A percentile compares a stretch with the other conserved stretches of the same genome.
Conservation (phyloP, 2,113 vertebrate genomes). For the Lophotis ruficrista region DNA sequence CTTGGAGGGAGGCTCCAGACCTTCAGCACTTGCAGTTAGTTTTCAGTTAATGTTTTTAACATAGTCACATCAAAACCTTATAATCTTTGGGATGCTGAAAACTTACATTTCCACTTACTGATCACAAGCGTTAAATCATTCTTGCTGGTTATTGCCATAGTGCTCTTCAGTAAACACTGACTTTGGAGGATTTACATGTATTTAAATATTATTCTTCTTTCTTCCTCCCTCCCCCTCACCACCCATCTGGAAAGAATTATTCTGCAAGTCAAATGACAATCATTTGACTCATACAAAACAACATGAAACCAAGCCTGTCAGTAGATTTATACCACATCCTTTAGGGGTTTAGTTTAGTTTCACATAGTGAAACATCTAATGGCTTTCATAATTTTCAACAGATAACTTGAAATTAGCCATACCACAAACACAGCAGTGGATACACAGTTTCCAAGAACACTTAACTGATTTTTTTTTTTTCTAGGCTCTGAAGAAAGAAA, state of each 20-base stretch:
- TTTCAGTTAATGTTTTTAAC: neutral
- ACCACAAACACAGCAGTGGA: neutral
- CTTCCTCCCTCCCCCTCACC: neutral
- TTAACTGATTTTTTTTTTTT: neutral
- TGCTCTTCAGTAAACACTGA: neutral
- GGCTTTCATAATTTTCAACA: conserved; percentile 15
- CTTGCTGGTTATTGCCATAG: neutral
- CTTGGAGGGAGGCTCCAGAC: neutral
- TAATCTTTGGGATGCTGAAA: neutral
- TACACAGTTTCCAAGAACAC: neutral
- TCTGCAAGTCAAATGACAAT: conserved; percentile 34
- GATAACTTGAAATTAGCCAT: neutral
- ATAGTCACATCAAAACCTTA: neutral
- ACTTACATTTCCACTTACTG: neutral
- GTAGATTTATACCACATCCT: conserved; percentile 53
- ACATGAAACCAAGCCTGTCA: conserved; percentile 22
- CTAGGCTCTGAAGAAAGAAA: neutral
- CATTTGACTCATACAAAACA: conserved; percentile 49
- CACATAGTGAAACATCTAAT: conserved; percentile 36
- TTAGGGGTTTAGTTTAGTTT: conserved; percentile 14
- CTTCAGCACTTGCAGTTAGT: neutral
- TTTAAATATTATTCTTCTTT: conserved; percentile 1
- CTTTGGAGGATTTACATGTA: conserved; percentile 1
- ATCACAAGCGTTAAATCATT: neutral
- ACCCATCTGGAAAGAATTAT: conserved; percentile 45